Evolutionary conservation across 2,797 vertebrate genomes (phyloP).

Genomic region (Propithecus deckenii): DNA sequence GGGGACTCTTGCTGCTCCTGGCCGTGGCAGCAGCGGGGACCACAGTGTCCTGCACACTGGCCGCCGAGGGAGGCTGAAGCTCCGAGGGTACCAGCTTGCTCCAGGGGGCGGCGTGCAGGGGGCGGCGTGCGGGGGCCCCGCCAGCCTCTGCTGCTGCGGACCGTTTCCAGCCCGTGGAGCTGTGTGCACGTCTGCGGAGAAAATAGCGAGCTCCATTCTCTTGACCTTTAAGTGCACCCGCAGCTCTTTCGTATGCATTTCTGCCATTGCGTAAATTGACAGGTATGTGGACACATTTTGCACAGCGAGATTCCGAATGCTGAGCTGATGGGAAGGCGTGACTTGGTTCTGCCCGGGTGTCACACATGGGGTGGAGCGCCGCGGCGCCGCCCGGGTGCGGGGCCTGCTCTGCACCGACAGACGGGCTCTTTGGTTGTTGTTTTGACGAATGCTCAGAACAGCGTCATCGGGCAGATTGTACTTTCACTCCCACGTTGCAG

Average conservation of each 20-base stretch:
- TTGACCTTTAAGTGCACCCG: background rate
- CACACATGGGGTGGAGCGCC: background rate
- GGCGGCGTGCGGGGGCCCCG: too few relatives aligned
- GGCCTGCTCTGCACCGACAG: background rate
- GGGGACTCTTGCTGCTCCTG: too few relatives aligned
- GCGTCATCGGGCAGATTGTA: background rate
- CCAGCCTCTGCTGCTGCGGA: background rate
- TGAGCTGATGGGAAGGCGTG: background rate
- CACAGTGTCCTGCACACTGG: background rate
- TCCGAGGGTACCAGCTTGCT: background rate
- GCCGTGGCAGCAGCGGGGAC: background rate
- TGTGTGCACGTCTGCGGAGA: background rate
- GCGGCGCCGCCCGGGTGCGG: fast-evolving
- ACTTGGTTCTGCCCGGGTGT: background rate
- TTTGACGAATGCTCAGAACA: background rate
- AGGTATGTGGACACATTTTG: fast-evolving
- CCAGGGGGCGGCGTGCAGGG: fast-evolving
- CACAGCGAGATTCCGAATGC: background rate
- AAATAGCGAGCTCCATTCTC: background rate
- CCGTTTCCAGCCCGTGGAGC: background rate
- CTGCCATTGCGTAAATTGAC: background rate
- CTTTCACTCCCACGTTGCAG: background rate
- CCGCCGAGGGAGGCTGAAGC: fast-evolving
- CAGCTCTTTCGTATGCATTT: background rate
- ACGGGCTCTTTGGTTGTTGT: fast-evolving